Evolutionary conservation across 2,113 vertebrate genomes (phyloP).

Genomic region (Phylloscopus trochiloides): DNA sequence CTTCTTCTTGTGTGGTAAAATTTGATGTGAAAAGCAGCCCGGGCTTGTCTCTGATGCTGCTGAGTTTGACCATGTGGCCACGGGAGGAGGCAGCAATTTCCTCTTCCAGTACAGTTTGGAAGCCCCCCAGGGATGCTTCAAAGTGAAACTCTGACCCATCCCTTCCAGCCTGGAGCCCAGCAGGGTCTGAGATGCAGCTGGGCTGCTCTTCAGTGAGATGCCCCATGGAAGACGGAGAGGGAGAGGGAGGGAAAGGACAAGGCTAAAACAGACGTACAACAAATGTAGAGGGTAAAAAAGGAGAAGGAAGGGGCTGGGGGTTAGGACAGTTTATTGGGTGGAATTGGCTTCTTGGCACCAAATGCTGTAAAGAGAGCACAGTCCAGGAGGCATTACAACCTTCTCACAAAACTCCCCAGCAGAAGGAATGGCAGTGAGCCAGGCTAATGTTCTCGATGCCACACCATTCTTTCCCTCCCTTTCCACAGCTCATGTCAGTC

Average conservation of each 20-base stretch:
- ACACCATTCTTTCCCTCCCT: not conserved
- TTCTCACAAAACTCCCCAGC: not conserved
- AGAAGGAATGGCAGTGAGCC: not conserved
- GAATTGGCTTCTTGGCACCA: not conserved
- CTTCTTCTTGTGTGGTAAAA: slow-evolving; percentile 37
- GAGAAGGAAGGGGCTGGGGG: not conserved
- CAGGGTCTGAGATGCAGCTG: slow-evolving; percentile 26
- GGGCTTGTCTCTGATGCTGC: not conserved
- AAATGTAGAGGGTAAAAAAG: not conserved
- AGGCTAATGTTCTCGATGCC: not conserved
- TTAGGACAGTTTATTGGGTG: not conserved
- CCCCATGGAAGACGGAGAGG: not conserved
- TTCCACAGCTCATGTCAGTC: not conserved
- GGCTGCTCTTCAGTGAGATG: not conserved
- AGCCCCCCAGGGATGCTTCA: slow-evolving; percentile 38
- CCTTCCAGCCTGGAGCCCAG: not conserved
- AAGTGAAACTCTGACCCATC: not conserved
- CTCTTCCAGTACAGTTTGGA: not conserved
- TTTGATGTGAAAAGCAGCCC: slow-evolving; percentile 2
- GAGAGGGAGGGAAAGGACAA: not conserved
- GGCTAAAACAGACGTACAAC: not conserved
- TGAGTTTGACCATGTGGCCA: slow-evolving; percentile 18
- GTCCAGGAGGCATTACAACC: not conserved
- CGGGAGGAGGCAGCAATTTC: slow-evolving; percentile 35
- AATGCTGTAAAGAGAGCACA: not conserved